These are phyloP conservation scores for Psilopsiagon aymara DNA, from an alignment of 2,113 vertebrate species.

Conservation along the genomic window DNA sequence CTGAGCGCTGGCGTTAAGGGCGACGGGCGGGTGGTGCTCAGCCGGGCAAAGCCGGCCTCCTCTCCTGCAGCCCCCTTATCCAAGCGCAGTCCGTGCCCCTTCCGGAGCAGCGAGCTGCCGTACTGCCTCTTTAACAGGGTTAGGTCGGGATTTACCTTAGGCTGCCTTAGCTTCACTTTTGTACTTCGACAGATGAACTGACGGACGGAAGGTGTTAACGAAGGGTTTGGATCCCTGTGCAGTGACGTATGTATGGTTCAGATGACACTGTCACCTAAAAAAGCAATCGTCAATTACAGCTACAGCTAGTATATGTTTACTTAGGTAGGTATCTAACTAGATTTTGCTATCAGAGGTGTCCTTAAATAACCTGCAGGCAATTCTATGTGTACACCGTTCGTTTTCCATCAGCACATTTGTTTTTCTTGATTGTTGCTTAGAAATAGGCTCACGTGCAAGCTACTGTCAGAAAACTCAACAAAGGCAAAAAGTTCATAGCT, in stretches of 20 bases:
- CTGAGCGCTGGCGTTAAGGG: neutral
- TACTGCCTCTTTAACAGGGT: fast-evolving
- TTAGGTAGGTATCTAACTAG: neutral
- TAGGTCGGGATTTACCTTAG: neutral
- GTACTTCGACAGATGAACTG: too few relatives aligned
- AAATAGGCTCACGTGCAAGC: neutral
- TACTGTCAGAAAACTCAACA: neutral
- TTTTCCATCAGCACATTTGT: neutral
- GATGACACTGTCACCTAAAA: neutral
- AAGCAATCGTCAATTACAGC: too few relatives aligned
- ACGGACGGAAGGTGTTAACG: fast-evolving
- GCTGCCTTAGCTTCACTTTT: neutral
- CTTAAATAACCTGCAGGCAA: neutral
- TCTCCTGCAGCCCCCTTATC: too few relatives aligned
- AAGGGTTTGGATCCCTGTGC: fast-evolving
- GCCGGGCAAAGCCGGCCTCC: neutral
- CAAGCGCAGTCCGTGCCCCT: fast-evolving
- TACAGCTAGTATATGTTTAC: too few relatives aligned
- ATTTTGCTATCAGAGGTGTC: neutral
- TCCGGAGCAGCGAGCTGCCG: fast-evolving
- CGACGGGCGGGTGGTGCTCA: neutral
- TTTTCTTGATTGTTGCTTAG: neutral
- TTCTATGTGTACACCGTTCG: neutral
- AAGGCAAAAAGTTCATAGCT: neutral
- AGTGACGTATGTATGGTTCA: neutral